Percentiles rank a stretch among this genome's conserved stretches.
Conservation (phyloP, 2,888 invertebrate genomes). For the Melanargia galathea region DNA sequence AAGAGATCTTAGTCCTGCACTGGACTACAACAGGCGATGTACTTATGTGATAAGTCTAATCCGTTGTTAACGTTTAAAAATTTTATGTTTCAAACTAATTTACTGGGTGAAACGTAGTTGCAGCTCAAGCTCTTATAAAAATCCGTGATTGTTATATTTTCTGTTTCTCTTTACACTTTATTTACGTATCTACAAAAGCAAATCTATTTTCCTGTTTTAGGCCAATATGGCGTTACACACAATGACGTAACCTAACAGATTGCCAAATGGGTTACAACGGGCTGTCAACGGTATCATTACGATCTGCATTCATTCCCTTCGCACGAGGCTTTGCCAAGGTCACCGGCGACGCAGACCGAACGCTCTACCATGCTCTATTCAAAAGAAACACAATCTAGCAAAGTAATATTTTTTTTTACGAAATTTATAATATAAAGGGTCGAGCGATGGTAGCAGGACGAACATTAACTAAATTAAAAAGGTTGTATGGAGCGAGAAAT, state of each 20-base stretch:
- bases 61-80: too few species aligned
- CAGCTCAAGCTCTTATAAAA: too few species aligned
- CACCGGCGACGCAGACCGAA: slow-evolving; percentile 33
- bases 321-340: slow-evolving; percentile 45
- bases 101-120: too few species aligned
- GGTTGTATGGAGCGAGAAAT: not conserved
- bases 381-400: not conserved
- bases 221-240: not conserved
- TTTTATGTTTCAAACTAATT: too few species aligned
- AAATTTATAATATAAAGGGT: not conserved
- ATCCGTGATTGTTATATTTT: not conserved
- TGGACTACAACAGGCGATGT: too few species aligned
- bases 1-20: too few species aligned
- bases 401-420: not conserved
- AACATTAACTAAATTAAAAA: not conserved
- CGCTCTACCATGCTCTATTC: slow-evolving; percentile 3
- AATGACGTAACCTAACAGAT: slow-evolving; percentile 59
- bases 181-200: not conserved
- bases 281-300: slow-evolving; percentile 51
- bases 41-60: too few species aligned
- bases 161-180: not conserved
- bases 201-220: not conserved
- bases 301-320: slow-evolving; percentile 53
- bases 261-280: slow-evolving; percentile 76
- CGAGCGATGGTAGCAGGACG: too few species aligned